Percentiles rank a stretch among this genome's conserved stretches.
Conservation (phyloP, 2,113 vertebrate genomes). For the Sterrhoptilus dennistouni region DNA sequence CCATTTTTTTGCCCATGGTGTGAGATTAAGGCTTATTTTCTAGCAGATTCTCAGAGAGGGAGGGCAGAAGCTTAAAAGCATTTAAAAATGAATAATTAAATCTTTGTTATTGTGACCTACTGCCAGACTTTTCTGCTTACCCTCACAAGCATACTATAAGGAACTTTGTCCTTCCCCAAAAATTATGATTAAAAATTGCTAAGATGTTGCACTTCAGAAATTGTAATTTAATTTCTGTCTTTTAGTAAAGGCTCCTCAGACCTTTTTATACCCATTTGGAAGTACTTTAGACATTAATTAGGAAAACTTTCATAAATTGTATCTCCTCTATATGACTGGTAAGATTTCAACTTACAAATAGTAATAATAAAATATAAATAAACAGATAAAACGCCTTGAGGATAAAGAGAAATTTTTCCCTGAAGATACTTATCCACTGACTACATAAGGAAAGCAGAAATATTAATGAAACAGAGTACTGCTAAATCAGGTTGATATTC, state of each 20-base stretch:
- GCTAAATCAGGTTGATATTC: background rate
- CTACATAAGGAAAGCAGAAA: background rate
- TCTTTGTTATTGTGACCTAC: background rate
- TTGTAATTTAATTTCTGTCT: background rate
- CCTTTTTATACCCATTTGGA: background rate
- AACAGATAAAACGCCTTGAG: background rate
- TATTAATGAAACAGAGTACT: background rate
- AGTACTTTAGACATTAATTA: background rate
- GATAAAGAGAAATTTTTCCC: constrained; percentile 9
- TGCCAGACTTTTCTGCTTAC: background rate
- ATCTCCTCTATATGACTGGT: background rate
- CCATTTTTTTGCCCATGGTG: background rate
- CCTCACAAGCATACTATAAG: background rate
- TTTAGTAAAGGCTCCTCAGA: background rate
- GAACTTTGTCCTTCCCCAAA: background rate
- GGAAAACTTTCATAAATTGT: background rate
- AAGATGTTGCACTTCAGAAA: background rate
- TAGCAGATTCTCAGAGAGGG: background rate
- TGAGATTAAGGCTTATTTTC: background rate
- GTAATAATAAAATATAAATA: background rate
- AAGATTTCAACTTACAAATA: background rate
- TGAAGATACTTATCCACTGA: background rate
- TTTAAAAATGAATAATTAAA: background rate
- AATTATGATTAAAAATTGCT: background rate
- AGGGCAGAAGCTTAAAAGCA: background rate